These are phyloP conservation scores for Pheosia tremula DNA, from an alignment of 2,888 invertebrate genomes.

Conservation along the genomic window DNA sequence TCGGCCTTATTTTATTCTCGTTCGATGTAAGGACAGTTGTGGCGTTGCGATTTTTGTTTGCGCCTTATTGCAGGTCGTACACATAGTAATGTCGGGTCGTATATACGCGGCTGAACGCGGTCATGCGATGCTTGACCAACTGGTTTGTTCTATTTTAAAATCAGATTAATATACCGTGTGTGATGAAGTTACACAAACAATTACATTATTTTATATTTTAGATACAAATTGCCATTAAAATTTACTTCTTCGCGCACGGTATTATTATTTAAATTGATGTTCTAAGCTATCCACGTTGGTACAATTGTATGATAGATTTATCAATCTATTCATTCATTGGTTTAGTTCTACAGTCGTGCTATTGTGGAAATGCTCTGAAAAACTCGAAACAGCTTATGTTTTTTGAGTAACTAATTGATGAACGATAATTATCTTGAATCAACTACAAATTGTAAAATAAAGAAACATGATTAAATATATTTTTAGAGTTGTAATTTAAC, in stretches of 20 bases:
- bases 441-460: neutral
- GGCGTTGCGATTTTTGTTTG: conserved; percentile 60
- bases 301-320: neutral
- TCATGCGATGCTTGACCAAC: conserved; percentile 75
- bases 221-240: too few relatives aligned
- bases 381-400: too few relatives aligned
- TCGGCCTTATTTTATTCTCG: conserved; percentile 12
- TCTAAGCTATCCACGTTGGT: neutral
- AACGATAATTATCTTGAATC: too few relatives aligned
- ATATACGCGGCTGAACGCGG: conserved; percentile 59
- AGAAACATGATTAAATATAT: conserved; percentile 3
- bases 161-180: conserved; percentile 23
- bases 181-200: neutral
- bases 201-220: too few relatives aligned
- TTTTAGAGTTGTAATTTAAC: conserved; percentile 18
- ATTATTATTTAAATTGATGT: neutral
- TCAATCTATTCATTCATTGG: neutral
- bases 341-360: neutral
- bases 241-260: neutral
- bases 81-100: conserved; percentile 64
- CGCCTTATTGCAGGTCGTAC: conserved; percentile 77
- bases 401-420: neutral
- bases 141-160: conserved; percentile 73
- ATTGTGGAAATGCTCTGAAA: neutral
- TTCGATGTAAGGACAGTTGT: conserved; percentile 38